phyloP scores from a whole-genome alignment of 2,888 invertebrate species.

The Pyralis farinalis region DNA sequence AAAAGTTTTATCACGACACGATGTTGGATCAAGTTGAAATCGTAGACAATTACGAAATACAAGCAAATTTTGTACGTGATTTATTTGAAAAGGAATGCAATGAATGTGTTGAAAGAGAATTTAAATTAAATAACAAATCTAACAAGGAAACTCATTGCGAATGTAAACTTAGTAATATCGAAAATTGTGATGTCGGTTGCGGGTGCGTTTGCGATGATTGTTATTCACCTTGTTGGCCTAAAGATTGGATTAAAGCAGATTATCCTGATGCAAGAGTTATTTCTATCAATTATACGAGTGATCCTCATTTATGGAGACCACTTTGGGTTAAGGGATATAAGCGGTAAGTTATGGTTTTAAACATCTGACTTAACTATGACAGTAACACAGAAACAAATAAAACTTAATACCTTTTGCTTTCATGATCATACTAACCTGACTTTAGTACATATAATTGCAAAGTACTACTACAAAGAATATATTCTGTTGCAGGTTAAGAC shows the following conservation, averaged over 20 bases:
- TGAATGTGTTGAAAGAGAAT: slow-evolving; percentile 7
- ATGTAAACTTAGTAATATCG: slow-evolving; percentile 25
- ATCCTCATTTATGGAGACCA: slow-evolving; percentile 88
- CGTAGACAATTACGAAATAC: slow-evolving; percentile 53
- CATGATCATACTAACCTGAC: too few relatives aligned
- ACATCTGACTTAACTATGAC: too few relatives aligned
- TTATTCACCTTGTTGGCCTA: slow-evolving; percentile 89
- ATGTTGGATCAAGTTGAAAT: slow-evolving; percentile 42
- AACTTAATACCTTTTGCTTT: too few relatives aligned
- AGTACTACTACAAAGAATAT: not conserved
- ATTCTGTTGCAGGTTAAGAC: slow-evolving; percentile 69
- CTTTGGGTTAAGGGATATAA: slow-evolving; percentile 85
- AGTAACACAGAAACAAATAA: too few relatives aligned
- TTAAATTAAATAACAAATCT: not conserved
- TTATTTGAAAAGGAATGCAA: slow-evolving; percentile 42
- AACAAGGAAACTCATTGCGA: slow-evolving; percentile 22
- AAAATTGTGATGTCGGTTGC: slow-evolving; percentile 51
- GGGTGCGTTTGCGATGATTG: slow-evolving; percentile 67
- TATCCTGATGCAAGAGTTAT: slow-evolving; percentile 89
- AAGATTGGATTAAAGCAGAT: slow-evolving; percentile 91
- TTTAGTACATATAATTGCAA: too few relatives aligned
- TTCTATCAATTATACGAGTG: slow-evolving; percentile 91
- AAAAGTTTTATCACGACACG: slow-evolving; percentile 59
- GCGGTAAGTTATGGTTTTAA: slow-evolving; percentile 76
- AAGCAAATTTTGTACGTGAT: slow-evolving; percentile 61